Evolutionary conservation across 2,888 invertebrate genomes (phyloP).

Genomic region (Cosmia trapezina): DNA sequence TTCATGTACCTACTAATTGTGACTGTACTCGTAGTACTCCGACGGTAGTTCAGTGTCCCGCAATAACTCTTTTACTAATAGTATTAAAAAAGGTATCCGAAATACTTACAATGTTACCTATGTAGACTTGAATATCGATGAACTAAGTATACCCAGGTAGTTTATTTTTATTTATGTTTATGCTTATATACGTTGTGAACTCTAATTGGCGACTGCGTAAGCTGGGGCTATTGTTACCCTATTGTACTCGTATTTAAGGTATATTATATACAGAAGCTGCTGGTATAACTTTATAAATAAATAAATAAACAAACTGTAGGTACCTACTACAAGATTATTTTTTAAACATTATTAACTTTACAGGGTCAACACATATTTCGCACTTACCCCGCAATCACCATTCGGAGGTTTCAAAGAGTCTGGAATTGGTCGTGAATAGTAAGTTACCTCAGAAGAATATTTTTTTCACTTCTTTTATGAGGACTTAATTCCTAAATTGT

Average conservation of each 20-base stretch:
- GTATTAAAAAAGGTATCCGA: not conserved
- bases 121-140: not conserved
- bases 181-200: no score
- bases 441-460: constrained; percentile 60
- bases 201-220: not conserved
- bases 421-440: constrained; percentile 92
- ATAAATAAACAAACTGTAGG: no score
- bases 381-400: constrained; percentile 92
- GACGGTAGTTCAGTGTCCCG: no score
- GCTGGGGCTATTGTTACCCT: no score
- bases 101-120: constrained; percentile 3
- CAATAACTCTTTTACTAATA: not conserved
- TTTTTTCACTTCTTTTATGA: not conserved
- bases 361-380: constrained; percentile 91
- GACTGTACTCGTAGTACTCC: no score
- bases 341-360: constrained; percentile 32
- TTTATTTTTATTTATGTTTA: no score
- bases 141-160: not conserved
- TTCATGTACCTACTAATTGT: not conserved
- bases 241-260: no score
- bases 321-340: not conserved
- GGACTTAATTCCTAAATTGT: not conserved
- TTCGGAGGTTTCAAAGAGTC: constrained; percentile 97
- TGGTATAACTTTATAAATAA: no score
- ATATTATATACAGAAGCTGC: no score